phyloP scores from a whole-genome alignment of 1,140 invertebrate species.

The Dendroctonus valens region DNA sequence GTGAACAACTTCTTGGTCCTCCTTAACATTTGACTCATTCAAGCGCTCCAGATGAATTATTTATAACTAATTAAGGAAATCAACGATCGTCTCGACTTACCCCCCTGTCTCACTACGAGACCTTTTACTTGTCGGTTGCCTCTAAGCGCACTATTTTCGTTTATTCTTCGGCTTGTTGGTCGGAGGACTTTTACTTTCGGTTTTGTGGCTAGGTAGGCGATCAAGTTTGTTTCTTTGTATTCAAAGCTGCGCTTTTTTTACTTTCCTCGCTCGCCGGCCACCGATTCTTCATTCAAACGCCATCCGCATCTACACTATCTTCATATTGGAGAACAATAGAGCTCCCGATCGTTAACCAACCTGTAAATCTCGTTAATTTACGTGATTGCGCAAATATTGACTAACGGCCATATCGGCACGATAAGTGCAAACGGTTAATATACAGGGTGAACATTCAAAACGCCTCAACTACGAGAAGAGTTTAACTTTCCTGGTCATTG shows the following conservation, averaged over 20 bases:
- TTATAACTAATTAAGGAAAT: slow-evolving; percentile 9
- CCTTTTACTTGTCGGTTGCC: slow-evolving; percentile 20
- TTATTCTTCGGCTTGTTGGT: slow-evolving; percentile 6
- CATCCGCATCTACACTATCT: too few relatives aligned
- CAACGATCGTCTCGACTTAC: slow-evolving; percentile 11
- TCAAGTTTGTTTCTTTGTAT: slow-evolving; percentile 30
- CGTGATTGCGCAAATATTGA: neutral
- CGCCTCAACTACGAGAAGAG: too few relatives aligned
- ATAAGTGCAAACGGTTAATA: neutral
- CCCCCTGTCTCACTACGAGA: slow-evolving; percentile 16
- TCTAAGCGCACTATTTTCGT: slow-evolving; percentile 23
- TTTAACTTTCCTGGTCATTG: too few relatives aligned
- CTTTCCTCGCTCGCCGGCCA: slow-evolving; percentile 10
- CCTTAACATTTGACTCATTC: slow-evolving; percentile 5
- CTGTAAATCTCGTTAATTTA: neutral
- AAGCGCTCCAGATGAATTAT: slow-evolving; percentile 16
- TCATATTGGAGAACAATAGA: neutral
- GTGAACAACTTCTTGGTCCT: slow-evolving; percentile 24
- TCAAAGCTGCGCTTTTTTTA: slow-evolving; percentile 22
- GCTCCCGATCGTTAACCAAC: neutral
- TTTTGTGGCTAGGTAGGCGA: slow-evolving; percentile 30
- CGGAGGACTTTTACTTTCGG: slow-evolving; percentile 30
- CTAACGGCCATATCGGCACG: neutral
- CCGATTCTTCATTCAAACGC: neutral
- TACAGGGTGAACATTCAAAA: neutral